These are phyloP conservation scores for Setophaga petechia DNA, from an alignment of 2,113 vertebrate species.

Conservation along the genomic window DNA sequence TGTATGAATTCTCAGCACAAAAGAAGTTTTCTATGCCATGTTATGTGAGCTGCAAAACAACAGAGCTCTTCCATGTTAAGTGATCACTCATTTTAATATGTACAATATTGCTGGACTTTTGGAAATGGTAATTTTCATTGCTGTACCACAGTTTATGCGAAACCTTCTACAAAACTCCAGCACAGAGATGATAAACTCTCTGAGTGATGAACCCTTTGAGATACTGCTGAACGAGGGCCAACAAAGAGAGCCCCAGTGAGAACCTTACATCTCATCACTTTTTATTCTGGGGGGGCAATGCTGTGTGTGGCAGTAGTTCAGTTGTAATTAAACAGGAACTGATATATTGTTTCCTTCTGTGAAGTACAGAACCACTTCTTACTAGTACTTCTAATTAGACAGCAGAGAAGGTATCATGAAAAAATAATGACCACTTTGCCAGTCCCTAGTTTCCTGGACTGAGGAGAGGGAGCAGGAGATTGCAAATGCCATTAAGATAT, in stretches of 20 bases:
- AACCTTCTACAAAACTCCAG: slow-evolving; percentile 5
- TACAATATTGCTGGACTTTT: neutral
- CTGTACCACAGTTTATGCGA: neutral
- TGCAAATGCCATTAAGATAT: neutral
- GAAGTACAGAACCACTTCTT: slow-evolving; percentile 44
- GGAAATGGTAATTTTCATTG: neutral
- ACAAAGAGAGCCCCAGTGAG: neutral
- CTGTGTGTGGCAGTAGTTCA: slow-evolving; percentile 9
- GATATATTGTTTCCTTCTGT: slow-evolving; percentile 58
- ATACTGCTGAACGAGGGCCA: neutral
- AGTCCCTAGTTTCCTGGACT: neutral
- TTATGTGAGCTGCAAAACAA: neutral
- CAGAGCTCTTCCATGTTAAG: neutral
- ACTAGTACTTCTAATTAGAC: slow-evolving; percentile 40
- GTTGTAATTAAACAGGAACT: slow-evolving; percentile 56
- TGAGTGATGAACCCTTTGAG: neutral
- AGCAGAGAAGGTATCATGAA: slow-evolving; percentile 45
- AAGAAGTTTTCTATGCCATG: neutral
- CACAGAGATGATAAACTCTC: neutral
- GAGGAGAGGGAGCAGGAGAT: neutral
- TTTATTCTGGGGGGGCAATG: neutral
- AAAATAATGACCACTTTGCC: slow-evolving; percentile 51
- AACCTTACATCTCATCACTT: neutral
- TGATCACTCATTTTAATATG: neutral
- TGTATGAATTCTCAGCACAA: neutral